These are phyloP conservation scores for Clarias macrocephalus DNA, from an alignment of 2,113 vertebrate genomes.

Conservation along the genomic window DNA sequence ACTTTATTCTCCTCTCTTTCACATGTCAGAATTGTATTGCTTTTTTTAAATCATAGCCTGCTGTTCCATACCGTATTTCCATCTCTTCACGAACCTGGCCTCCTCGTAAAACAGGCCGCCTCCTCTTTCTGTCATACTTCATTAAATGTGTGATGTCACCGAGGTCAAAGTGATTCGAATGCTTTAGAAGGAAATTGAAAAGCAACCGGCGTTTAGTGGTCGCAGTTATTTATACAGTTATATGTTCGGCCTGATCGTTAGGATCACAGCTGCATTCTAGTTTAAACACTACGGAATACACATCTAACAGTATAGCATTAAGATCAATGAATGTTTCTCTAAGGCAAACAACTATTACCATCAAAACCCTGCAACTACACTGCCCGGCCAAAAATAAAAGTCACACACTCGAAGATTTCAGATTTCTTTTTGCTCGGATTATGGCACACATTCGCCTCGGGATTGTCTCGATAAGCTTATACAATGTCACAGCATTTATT, in stretches of 20 bases:
- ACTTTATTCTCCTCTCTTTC: neutral
- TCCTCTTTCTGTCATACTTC: slow-evolving; percentile 1
- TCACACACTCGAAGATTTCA: no score
- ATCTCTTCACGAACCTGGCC: neutral
- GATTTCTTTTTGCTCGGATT: no score
- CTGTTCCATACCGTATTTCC: neutral
- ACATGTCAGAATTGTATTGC: neutral
- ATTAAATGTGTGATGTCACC: slow-evolving; percentile 9
- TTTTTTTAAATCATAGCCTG: neutral
- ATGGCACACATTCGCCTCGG: no score
- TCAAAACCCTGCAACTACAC: neutral
- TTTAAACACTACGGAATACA: neutral
- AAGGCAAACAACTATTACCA: neutral
- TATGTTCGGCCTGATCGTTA: neutral
- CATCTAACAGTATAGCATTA: neutral
- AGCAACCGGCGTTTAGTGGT: neutral
- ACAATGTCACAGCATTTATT: no score
- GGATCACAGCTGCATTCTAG: neutral
- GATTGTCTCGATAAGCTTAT: no score
- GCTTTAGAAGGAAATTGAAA: neutral
- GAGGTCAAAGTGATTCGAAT: neutral
- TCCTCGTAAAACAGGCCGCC: neutral
- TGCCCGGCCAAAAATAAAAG: no score
- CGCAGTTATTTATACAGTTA: neutral
- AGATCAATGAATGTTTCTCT: neutral